phyloP scores from a whole-genome alignment of 2,888 invertebrate species.

The Dinocampus coccinellae region DNA sequence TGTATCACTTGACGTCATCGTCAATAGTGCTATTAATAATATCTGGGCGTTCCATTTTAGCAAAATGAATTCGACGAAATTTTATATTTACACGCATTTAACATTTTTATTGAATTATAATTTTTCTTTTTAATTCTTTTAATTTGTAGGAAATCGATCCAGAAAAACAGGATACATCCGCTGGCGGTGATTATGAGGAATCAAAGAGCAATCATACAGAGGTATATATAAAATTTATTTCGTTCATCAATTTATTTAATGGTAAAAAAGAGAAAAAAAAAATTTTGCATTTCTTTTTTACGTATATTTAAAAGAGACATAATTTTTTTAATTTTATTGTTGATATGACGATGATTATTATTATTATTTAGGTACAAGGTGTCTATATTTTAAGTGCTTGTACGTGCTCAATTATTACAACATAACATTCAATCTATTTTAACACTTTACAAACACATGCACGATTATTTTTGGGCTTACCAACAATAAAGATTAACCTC shows the following conservation, averaged over 20 bases:
- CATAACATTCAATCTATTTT: constrained; percentile 47
- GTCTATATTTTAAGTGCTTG: neutral
- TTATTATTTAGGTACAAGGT: neutral
- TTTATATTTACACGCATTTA: constrained; percentile 26
- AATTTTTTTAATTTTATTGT: no score
- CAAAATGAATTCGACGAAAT: constrained; percentile 34
- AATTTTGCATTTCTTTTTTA: neutral
- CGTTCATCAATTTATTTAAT: constrained; percentile 28
- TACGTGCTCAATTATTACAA: constrained; percentile 36
- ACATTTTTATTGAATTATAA: constrained; percentile 14
- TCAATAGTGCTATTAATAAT: constrained; percentile 54
- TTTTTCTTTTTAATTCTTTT: constrained; percentile 50
- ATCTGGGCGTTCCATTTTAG: constrained; percentile 48
- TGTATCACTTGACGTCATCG: constrained; percentile 53
- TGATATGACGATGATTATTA: no score
- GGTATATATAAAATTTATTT: constrained; percentile 61
- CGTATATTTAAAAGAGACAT: no score
- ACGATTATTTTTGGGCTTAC: constrained; percentile 58
- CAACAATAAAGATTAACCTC: constrained; percentile 65
- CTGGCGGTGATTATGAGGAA: constrained; percentile 65
- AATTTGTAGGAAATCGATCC: constrained; percentile 77
- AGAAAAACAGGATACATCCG: constrained; percentile 74
- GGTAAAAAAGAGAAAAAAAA: neutral
- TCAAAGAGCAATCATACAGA: constrained; percentile 66
- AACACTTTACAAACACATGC: constrained; percentile 42